Evolutionary conservation across 2,888 invertebrate species (phyloP).

Genomic region (Noctua janthina): DNA sequence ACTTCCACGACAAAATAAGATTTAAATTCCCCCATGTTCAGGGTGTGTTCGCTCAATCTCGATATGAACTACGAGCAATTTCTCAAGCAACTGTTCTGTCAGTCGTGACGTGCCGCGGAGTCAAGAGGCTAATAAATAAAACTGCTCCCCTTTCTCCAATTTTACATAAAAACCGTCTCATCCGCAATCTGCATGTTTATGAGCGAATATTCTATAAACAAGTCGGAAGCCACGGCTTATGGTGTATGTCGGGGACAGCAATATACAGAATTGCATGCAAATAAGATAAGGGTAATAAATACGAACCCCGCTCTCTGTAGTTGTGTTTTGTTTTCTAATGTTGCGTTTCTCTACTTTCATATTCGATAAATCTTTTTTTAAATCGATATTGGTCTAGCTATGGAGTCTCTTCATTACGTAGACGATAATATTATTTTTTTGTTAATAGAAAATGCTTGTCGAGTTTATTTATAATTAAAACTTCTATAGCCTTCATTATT

Average conservation of each 20-base stretch:
- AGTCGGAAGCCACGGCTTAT: constrained; percentile 80
- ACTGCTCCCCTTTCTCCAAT: constrained; percentile 87
- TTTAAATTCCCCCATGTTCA: constrained; percentile 43
- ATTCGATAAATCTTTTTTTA: constrained; percentile 28
- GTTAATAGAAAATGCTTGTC: background rate
- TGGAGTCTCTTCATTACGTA: background rate
- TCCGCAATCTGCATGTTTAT: constrained; percentile 91
- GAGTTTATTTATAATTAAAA: background rate
- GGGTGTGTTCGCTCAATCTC: constrained; percentile 66
- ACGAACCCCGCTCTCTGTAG: constrained; percentile 75
- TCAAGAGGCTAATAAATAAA: constrained; percentile 90
- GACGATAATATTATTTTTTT: background rate
- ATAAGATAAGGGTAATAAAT: constrained; percentile 89
- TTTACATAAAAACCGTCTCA: constrained; percentile 89
- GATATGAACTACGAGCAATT: constrained; percentile 78
- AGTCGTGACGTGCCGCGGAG: constrained; percentile 81
- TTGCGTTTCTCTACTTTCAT: constrained; percentile 72
- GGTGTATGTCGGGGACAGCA: constrained; percentile 81
- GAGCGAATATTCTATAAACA: constrained; percentile 90
- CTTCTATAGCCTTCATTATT: background rate
- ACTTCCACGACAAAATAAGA: constrained; percentile 32
- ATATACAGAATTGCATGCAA: constrained; percentile 89
- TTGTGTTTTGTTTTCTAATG: constrained; percentile 77
- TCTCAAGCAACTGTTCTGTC: constrained; percentile 79
- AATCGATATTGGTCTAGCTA: constrained; percentile 28